Base-by-base conservation (phyloP, 2,888 invertebrate genomes). In the Brachyopa scutellaris region DNA sequence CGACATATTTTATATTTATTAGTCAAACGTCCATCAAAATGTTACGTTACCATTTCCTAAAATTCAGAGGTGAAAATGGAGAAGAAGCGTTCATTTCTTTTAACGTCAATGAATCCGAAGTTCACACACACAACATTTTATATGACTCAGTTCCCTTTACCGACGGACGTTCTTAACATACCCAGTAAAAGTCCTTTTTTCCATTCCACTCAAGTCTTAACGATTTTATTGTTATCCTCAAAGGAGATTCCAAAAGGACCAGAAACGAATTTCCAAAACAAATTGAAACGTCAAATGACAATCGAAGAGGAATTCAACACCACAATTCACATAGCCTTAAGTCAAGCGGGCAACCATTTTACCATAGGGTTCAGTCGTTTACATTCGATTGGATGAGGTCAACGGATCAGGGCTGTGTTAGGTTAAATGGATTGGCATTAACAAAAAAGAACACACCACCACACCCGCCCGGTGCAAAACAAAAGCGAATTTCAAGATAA, bases 281-380 rank as follows among this genome's bases (percentile, higher is more conserved):
- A 79, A 79, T 79, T 73, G 72, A 73, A 73, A 79, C 66, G 78
- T 79, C 78, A 73, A 57, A 79, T 53, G 51, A 72, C 78, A 79
- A 79, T 79, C 73, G 73, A 45, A 23, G 45, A 73, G 66, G 73
- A 72, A 67, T 79, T 66, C 73, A 59, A 66, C 73, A 66, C 78
- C 66, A 66, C 57, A 59, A 79, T 40, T 66, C 42, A 49, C 23
- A 45, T 55, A 19, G 53, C 53, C 59, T 72, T 72, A 57, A 64
- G 42, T 36, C 33, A 59, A 23, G 19, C 36, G 38, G 49, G n/a
- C 53, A 38, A 45, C 19, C 62, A 36, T 31, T 55, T 26, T 17
- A n/a, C 53, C 36, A 31, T 23, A 26, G 47, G 57, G 61, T 55
- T 55, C 47, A 70, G 47, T 69, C 53, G 55, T 57, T 78, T 57